Evolutionary conservation across 2,113 vertebrate species (phyloP), one percentile per base, ranked within the genome.

Genomic region (Morone saxatilis): DNA sequence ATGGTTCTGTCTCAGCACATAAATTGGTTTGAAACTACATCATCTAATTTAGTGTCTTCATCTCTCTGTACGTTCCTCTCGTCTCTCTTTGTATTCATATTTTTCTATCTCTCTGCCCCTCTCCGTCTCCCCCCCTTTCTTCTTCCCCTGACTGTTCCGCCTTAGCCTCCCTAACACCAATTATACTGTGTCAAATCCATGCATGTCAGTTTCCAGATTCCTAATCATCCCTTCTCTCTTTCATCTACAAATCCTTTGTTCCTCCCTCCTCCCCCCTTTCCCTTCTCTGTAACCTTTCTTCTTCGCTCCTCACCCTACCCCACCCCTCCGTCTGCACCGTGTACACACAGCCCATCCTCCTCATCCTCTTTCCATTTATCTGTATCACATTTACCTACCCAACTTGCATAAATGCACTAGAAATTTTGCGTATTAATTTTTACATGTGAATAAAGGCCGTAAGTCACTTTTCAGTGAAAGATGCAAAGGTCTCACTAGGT

Each of bases 151-250:
- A 71, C 85, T 84, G 75, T 84, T 91, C 84, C 31, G 80, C 81
- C 87, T 72, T 69, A 85, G 90, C 77, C 84, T 78, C 78, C 69
- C 89, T 90, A 90, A 92, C 92, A 92, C 92, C 92, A 94, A 94
- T 94, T 94, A 93, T 91, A 85, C 89, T 86, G 92, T 93, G 92
- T 93, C 92, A 94, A 93, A 94, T 94, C 90, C 90, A 91, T 93
- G 88, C 90, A 92, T 93, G 92, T 93, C 93, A 91, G 81, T 89
- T 92, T 92, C 87, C 91, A 92, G 89, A 93, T 93, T 90, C 89
- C 92, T 93, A 93, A 94, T 93, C 92, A 93, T 92, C 86, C 85
- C 80, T 86, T 76, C 92, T 90, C 88, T 91, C 93, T 93, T 92
- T 93, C 92, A 93, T 93, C 90, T 89, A 8, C 75, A 85, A 88